Evolutionary conservation across 2,797 vertebrate species (phyloP).

Genomic region (Sternotherus odoratus): DNA sequence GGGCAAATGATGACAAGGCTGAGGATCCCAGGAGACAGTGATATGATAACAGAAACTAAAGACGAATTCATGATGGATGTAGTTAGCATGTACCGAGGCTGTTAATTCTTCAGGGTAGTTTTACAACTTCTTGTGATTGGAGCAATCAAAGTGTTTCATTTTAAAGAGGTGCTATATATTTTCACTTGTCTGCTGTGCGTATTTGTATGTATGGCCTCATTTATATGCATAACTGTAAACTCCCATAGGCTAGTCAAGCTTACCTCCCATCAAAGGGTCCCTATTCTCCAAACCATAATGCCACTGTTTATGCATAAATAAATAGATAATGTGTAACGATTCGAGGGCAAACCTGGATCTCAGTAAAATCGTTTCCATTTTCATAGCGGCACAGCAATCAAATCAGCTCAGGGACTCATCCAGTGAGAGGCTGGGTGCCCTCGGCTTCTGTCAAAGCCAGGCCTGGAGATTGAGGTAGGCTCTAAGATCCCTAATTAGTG

Average conservation of each 20-base stretch:
- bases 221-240: constrained; percentile 54
- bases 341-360: constrained; percentile 43
- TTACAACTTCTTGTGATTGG: constrained; percentile 81
- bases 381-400: not conserved
- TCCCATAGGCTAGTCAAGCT: constrained; percentile 53
- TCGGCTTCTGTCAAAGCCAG: constrained; percentile 48
- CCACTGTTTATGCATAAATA: constrained; percentile 70
- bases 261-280: constrained; percentile 47
- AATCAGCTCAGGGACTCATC: constrained; percentile 2
- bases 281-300: constrained; percentile 53
- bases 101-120: constrained; percentile 82
- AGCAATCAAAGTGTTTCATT: constrained; percentile 78
- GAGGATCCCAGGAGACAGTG: constrained; percentile 80
- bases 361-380: not conserved
- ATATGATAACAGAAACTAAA: constrained; percentile 86
- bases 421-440: constrained; percentile 21
- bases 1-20: constrained; percentile 85
- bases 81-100: constrained; percentile 80
- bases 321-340: constrained; percentile 55
- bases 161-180: constrained; percentile 76
- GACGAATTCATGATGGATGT: constrained; percentile 84
- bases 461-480: constrained; percentile 5
- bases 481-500: constrained; percentile 11
- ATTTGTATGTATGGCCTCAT: constrained; percentile 58
- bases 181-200: constrained; percentile 66